These are phyloP conservation scores for Luperina testacea DNA, from an alignment of 2,888 invertebrate genomes.

Conservation along the genomic window DNA sequence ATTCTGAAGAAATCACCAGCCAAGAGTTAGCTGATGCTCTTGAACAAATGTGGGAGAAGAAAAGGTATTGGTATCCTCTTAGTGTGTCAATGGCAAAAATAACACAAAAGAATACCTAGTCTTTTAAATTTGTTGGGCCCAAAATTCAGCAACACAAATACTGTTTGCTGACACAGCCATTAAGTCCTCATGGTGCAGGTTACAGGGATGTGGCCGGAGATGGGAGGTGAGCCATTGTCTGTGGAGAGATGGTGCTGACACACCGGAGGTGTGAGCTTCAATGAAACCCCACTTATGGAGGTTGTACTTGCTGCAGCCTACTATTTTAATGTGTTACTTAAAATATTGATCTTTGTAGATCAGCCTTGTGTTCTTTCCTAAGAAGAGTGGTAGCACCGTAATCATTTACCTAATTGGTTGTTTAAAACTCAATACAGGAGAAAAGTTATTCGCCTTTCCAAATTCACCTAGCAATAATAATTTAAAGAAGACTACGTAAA, in stretches of 20 bases:
- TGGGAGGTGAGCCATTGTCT: not conserved
- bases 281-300: too few relatives aligned
- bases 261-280: too few relatives aligned
- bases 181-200: not conserved
- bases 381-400: too few relatives aligned
- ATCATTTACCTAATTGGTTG: too few relatives aligned
- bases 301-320: not conserved
- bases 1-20: conserved; percentile 99
- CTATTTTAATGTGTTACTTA: not conserved
- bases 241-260: too few relatives aligned
- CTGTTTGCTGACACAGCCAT: not conserved
- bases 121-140: not conserved
- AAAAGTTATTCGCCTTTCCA: not conserved
- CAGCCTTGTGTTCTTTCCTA: not conserved
- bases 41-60: conserved; percentile 99
- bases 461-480: not conserved
- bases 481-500: not conserved
- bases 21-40: conserved; percentile 99
- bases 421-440: not conserved
- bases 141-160: not conserved
- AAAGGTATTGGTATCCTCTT: conserved; percentile 89
- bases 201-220: not conserved
- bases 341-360: not conserved
- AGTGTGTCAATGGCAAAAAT: too few relatives aligned
- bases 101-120: too few relatives aligned